Conservation (phyloP, 1,140 invertebrate genomes). For the Lepidotrigona ventralis region DNA sequence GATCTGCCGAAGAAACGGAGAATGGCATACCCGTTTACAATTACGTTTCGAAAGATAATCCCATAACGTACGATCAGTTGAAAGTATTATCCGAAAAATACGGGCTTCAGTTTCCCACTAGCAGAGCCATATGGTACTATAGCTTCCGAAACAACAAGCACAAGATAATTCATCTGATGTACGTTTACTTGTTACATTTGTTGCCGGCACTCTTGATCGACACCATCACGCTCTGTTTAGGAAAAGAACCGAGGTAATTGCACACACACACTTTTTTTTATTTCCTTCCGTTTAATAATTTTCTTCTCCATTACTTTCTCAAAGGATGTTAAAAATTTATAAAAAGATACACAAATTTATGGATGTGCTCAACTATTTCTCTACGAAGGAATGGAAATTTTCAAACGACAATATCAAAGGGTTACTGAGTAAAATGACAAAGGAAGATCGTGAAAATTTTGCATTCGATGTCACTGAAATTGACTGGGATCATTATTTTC, state of each 20-base stretch:
- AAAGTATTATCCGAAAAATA: constrained; percentile 74
- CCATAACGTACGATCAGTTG: constrained; percentile 77
- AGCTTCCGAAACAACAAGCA: constrained; percentile 80
- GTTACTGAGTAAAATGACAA: constrained; percentile 83
- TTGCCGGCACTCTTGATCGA: constrained; percentile 87
- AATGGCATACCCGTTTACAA: constrained; percentile 77
- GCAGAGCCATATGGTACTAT: constrained; percentile 81
- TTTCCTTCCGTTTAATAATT: not conserved
- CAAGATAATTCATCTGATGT: constrained; percentile 78
- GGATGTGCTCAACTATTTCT: constrained; percentile 87
- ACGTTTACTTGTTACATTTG: constrained; percentile 82
- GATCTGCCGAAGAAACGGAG: not conserved
- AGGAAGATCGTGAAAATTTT: constrained; percentile 84
- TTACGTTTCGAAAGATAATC: constrained; percentile 76
- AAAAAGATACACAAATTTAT: constrained; percentile 85
- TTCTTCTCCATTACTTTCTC: not conserved
- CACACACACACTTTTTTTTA: not conserved
- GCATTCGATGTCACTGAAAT: constrained; percentile 85
- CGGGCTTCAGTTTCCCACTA: constrained; percentile 74
- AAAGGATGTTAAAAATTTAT: constrained; percentile 86
- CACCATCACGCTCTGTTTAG: constrained; percentile 81
- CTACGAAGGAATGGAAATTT: constrained; percentile 86
- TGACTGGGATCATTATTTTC: constrained; percentile 82
- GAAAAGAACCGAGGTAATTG: constrained; percentile 80
- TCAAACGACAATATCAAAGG: constrained; percentile 81